These are phyloP conservation scores for Bubo scandiacus DNA, from an alignment of 2,113 vertebrate genomes.

Conservation along the genomic window DNA sequence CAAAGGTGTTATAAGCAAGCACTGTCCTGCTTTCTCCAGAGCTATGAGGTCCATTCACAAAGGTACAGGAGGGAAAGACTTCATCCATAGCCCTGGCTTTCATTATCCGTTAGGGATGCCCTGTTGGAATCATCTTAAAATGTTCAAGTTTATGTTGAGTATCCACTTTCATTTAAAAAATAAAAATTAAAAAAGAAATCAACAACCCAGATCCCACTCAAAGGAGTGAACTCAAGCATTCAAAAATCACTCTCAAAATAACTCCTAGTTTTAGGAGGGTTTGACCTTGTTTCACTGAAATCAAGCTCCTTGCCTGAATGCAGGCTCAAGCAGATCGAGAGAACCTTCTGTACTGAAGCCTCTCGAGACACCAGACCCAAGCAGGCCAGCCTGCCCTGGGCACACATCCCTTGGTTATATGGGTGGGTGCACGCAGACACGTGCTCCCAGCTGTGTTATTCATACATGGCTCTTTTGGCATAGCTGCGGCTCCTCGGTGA, in stretches of 20 bases:
- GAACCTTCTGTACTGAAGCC: neutral
- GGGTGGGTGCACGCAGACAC: neutral
- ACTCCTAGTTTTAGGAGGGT: neutral
- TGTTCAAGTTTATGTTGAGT: neutral
- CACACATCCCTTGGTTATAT: neutral
- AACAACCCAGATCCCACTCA: neutral
- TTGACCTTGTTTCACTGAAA: neutral
- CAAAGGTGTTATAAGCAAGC: neutral
- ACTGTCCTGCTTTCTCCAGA: neutral
- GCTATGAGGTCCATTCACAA: neutral
- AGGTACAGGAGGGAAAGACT: neutral
- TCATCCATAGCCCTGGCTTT: neutral
- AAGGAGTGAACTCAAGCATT: neutral
- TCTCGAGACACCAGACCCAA: neutral
- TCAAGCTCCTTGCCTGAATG: neutral
- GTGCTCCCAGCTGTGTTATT: neutral
- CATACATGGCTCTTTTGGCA: neutral
- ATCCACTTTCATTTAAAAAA: neutral
- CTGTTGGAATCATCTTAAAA: neutral
- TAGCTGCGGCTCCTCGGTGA: neutral
- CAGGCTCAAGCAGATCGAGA: neutral
- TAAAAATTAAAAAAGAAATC: neutral
- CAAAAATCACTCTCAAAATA: neutral
- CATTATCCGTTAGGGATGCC: neutral
- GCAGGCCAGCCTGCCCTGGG: neutral